Percentiles rank a stretch among this genome's conserved stretches.
These are phyloP conservation scores for Tipula helvola DNA, from an alignment of 2,888 invertebrate species.

Conservation along the genomic window DNA sequence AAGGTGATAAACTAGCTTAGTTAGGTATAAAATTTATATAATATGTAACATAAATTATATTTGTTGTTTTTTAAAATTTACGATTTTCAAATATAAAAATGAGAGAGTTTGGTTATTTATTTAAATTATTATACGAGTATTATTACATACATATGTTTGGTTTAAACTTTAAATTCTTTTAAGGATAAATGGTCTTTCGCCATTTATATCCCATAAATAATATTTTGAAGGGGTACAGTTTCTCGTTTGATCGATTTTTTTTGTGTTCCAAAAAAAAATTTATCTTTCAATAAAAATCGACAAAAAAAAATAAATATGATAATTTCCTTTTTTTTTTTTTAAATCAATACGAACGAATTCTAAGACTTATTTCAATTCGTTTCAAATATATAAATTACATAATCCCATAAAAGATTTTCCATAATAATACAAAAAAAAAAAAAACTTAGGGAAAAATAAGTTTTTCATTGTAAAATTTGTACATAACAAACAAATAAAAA, in stretches of 20 bases:
- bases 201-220: too few relatives aligned
- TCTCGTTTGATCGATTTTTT: background rate
- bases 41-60: background rate
- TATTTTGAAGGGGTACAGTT: background rate
- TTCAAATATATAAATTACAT: background rate
- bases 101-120: background rate
- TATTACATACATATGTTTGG: too few relatives aligned
- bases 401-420: background rate
- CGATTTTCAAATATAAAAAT: background rate
- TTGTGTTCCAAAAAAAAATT: background rate
- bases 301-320: too few relatives aligned
- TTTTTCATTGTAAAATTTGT: background rate
- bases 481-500: background rate
- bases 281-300: background rate
- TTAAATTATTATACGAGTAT: background rate
- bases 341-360: background rate
- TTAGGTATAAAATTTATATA: background rate
- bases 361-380: background rate
- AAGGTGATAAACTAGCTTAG: background rate
- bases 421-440: background rate
- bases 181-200: background rate
- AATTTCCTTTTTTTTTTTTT: background rate
- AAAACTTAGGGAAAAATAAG: background rate
- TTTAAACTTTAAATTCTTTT: too few relatives aligned
- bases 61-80: background rate